A percentile compares a stretch with the other conserved stretches of the same genome.
Conservation (phyloP, 2,888 invertebrate genomes). For the Protodeltote pygarga region DNA sequence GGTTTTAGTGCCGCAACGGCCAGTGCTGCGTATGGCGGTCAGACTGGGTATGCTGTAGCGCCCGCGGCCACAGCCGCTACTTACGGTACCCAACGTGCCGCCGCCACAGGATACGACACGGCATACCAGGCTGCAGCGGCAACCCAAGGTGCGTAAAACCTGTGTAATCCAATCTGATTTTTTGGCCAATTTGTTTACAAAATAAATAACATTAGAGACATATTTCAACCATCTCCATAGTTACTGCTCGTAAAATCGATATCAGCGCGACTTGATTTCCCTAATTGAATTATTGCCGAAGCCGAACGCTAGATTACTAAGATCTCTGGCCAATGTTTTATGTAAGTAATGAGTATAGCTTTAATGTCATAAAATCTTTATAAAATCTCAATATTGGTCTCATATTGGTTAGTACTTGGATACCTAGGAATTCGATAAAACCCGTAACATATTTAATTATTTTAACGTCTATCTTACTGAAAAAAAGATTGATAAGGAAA, state of each 20-base stretch:
- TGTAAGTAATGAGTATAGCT: too few relatives aligned
- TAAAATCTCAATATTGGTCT: too few relatives aligned
- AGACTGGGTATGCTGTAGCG: conserved; percentile 94
- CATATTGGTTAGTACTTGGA: too few relatives aligned
- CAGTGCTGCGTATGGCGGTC: conserved; percentile 94
- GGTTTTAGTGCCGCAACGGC: conserved; percentile 89
- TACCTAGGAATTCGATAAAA: too few relatives aligned
- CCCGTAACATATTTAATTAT: too few relatives aligned
- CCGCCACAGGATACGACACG: conserved; percentile 93
- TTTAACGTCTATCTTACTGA: too few relatives aligned
- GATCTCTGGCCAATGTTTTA: background rate
- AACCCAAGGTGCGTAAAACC: conserved; percentile 89
- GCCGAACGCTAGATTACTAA: background rate
- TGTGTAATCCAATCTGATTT: conserved; percentile 56
- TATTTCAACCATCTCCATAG: background rate
- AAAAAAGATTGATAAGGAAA: too few relatives aligned
- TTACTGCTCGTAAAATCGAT: conserved; percentile 44
- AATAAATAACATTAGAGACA: conserved; percentile 3
- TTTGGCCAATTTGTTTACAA: conserved; percentile 32
- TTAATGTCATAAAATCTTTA: too few relatives aligned
- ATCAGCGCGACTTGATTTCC: conserved; percentile 37
- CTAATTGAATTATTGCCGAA: conserved; percentile 39
- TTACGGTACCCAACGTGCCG: conserved; percentile 93
- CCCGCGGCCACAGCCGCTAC: conserved; percentile 94
- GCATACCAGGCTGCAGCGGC: conserved; percentile 94